A percentile compares a stretch with the other conserved stretches of the same genome.
These are phyloP conservation scores for Cryptosula pallasiana DNA, from an alignment of 2,888 invertebrate species.

Conservation along the genomic window DNA sequence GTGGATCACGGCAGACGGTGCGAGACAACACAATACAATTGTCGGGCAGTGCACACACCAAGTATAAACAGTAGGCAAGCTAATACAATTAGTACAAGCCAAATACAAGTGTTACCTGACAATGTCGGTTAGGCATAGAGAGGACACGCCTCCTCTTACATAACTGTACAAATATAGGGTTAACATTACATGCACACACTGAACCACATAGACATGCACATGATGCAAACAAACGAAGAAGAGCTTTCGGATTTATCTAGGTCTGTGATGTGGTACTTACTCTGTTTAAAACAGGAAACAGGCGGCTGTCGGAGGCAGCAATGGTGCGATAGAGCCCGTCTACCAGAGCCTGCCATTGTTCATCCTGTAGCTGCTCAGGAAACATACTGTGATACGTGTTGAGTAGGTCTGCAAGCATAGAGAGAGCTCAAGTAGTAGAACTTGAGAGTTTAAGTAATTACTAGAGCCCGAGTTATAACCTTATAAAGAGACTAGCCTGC, in stretches of 20 bases:
- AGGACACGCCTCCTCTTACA: not conserved
- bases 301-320: slow-evolving; percentile 15
- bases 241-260: not conserved
- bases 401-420: not conserved
- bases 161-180: not conserved
- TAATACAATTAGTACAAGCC: not conserved
- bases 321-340: not conserved
- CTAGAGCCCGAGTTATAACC: too few relatives aligned
- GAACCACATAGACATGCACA: not conserved
- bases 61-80: too few relatives aligned
- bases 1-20: too few relatives aligned
- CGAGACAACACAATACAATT: too few relatives aligned
- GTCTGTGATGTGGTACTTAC: too few relatives aligned
- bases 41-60: too few relatives aligned
- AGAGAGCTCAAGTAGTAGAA: too few relatives aligned
- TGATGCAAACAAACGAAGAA: not conserved
- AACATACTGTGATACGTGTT: slow-evolving; percentile 9
- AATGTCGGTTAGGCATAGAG: not conserved
- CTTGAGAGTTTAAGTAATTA: too few relatives aligned
- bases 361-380: slow-evolving; percentile 7
- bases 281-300: slow-evolving; percentile 17
- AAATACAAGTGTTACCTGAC: not conserved
- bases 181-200: not conserved
- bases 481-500: too few relatives aligned
- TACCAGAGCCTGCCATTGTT: slow-evolving; percentile 11